phyloP scores from a whole-genome alignment of 2,113 vertebrate genomes.

The Tichodroma muraria region DNA sequence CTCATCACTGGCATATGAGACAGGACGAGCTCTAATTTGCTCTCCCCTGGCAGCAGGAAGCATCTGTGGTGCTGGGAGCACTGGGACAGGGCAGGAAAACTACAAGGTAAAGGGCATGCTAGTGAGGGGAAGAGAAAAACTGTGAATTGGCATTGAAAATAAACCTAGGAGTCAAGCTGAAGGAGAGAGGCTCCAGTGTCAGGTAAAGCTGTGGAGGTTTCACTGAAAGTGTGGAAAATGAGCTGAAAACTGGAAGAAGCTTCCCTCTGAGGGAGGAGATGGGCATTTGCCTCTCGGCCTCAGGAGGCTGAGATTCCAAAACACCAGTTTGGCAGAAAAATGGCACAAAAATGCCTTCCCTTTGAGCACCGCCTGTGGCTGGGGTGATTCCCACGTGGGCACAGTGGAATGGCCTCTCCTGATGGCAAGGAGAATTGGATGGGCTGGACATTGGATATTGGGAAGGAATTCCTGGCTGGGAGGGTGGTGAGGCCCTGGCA shows the following conservation, averaged over 20 bases:
- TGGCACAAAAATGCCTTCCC: too few relatives aligned
- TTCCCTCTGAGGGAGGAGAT: not conserved
- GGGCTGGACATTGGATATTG: not conserved
- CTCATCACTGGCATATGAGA: not conserved
- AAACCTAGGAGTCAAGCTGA: not conserved
- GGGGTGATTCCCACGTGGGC: not conserved
- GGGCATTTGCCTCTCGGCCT: not conserved
- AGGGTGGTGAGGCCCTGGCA: not conserved
- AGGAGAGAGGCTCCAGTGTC: not conserved
- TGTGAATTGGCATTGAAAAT: not conserved
- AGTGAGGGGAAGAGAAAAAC: not conserved
- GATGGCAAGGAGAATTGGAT: rapidly evolving
- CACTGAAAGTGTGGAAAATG: not conserved
- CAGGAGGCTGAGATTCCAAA: too few relatives aligned
- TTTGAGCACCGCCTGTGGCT: not conserved
- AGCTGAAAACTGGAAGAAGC: not conserved
- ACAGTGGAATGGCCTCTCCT: too few relatives aligned
- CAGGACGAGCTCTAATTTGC: not conserved
- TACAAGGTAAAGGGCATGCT: not conserved
- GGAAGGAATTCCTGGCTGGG: not conserved
- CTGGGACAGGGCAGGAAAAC: not conserved
- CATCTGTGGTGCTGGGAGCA: not conserved
- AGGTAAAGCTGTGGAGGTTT: not conserved
- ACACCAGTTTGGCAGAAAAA: not conserved
- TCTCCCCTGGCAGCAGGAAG: not conserved